A percentile compares a stretch with the other conserved stretches of the same genome.
Conservation (phyloP, 2,888 invertebrate species). For the Bombyx huttoni region DNA sequence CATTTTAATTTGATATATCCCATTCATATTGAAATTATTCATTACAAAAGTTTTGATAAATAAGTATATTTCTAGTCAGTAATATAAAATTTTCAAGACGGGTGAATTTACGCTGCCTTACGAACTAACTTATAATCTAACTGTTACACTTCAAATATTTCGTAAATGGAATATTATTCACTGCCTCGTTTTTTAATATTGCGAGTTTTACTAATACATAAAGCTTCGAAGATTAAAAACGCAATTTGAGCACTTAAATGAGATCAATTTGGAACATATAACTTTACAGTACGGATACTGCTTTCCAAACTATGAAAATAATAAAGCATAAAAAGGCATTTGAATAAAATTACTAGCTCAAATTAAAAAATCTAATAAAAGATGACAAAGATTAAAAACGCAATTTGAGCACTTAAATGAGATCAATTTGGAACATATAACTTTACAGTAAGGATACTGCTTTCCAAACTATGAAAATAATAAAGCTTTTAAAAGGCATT, state of each 20-base stretch:
- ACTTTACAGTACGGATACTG: not conserved
- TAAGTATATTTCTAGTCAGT: constrained; percentile 73
- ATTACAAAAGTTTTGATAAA: constrained; percentile 67
- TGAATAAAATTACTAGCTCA: no score
- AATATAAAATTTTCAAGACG: constrained; percentile 72
- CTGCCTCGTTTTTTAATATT: not conserved
- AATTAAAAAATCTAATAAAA: no score
- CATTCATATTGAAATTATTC: constrained; percentile 64
- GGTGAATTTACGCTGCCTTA: constrained; percentile 70
- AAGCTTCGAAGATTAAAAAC: constrained; percentile 1
- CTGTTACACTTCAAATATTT: constrained; percentile 54
- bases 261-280: not conserved
- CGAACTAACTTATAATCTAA: constrained; percentile 49
- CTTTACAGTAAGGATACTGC: not conserved
- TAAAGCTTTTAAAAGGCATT: constrained; percentile 3
- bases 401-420: constrained; percentile 23
- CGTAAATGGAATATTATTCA: constrained; percentile 66
- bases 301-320: not conserved
- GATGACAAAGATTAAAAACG: constrained; percentile 1
- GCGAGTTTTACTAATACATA: not conserved
- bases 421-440: not conserved
- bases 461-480: not conserved
- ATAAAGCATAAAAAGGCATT: constrained; percentile 3
- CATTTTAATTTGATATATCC: constrained; percentile 40
- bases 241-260: constrained; percentile 23